These are phyloP conservation scores for Danio aesculapii DNA, from an alignment of 2,797 vertebrate genomes.

Conservation along the genomic window DNA sequence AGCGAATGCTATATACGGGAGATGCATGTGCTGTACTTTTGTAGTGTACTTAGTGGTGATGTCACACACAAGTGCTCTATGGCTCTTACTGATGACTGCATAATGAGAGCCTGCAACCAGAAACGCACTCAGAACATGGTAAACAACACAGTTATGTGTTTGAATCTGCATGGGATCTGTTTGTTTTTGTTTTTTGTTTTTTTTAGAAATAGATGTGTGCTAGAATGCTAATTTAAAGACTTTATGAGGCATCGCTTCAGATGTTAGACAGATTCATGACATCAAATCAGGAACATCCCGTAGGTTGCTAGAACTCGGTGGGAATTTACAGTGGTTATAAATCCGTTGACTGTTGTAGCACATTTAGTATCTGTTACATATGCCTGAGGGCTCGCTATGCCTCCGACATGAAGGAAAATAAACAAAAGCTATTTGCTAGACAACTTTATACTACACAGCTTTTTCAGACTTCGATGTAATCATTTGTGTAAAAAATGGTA, in stretches of 20 bases:
- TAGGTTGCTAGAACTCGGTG: neutral
- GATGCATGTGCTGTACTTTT: slow-evolving; percentile 5
- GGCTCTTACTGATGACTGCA: slow-evolving; percentile 48
- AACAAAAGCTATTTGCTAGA: neutral
- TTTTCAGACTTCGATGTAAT: neutral
- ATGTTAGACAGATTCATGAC: neutral
- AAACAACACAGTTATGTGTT: slow-evolving; percentile 28
- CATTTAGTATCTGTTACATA: slow-evolving; percentile 4
- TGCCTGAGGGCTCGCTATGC: neutral
- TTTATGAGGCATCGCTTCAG: slow-evolving; percentile 1
- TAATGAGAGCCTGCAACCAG: slow-evolving; percentile 15
- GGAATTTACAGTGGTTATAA: slow-evolving; percentile 3
- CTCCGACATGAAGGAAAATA: neutral
- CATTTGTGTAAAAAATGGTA: no score
- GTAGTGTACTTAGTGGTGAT: slow-evolving; percentile 24
- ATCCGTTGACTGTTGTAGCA: slow-evolving; percentile 7
- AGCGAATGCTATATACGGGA: slow-evolving; percentile 16
- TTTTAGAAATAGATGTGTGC: neutral
- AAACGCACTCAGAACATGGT: slow-evolving; percentile 19
- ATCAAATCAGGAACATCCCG: neutral
- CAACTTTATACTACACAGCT: neutral
- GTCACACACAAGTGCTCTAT: slow-evolving; percentile 38
- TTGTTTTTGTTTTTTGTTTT: no score
- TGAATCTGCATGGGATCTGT: neutral
- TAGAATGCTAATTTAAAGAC: slow-evolving; percentile 8